These are phyloP conservation scores for Zosterops borbonicus DNA, from an alignment of 2,113 vertebrate species.

Conservation along the genomic window DNA sequence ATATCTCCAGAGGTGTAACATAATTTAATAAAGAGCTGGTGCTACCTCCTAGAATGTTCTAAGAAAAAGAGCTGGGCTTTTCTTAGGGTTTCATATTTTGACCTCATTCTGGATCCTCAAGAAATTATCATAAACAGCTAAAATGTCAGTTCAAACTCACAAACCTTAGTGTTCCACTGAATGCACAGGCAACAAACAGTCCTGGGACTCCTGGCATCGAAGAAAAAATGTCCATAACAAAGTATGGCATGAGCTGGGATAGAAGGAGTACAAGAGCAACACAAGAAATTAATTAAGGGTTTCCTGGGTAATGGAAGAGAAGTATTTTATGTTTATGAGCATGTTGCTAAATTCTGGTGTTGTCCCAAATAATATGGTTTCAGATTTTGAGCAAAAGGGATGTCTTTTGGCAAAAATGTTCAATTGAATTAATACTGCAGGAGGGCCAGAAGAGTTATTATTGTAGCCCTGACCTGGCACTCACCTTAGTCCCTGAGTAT, in stretches of 20 bases:
- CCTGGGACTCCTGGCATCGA: constrained; percentile 83
- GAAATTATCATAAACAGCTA: accelerated
- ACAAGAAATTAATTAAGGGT: background rate
- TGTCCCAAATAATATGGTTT: background rate
- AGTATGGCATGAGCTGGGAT: constrained; percentile 84
- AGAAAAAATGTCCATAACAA: constrained; percentile 85
- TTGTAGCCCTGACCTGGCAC: background rate
- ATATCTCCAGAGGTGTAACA: background rate
- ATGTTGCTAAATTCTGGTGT: background rate
- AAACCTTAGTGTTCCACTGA: constrained; percentile 88
- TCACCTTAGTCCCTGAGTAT: background rate
- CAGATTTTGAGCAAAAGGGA: background rate
- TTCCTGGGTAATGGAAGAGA: background rate
- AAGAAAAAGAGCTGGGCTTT: background rate
- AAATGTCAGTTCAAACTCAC: background rate
- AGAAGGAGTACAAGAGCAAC: background rate
- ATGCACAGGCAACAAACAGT: constrained; percentile 86
- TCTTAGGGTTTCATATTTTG: background rate
- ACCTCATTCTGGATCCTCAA: background rate
- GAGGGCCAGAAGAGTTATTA: background rate
- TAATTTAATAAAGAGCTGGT: background rate
- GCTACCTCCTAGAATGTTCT: background rate
- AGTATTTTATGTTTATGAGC: background rate
- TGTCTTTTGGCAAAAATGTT: background rate
- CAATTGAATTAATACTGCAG: background rate